Evolutionary conservation across 2,797 vertebrate species (phyloP).

Genomic region (Leucoraja ocellata): DNA sequence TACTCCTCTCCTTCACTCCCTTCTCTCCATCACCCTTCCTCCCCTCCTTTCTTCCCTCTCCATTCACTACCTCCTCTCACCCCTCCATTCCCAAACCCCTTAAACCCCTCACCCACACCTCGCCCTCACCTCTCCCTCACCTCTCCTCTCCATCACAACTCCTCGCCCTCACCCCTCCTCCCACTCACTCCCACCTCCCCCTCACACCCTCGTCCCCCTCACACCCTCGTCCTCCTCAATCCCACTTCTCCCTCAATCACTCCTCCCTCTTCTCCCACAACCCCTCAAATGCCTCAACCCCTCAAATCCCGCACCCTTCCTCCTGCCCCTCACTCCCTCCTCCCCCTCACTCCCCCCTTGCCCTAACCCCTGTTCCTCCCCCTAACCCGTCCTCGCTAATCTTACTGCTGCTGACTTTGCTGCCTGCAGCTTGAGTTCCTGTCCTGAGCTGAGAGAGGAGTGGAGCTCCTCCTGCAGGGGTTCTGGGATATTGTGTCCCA

Average conservation of each 20-base stretch:
- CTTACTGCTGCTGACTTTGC: neutral
- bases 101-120: neutral
- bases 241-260: too few relatives aligned
- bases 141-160: neutral
- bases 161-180: neutral
- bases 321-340: neutral
- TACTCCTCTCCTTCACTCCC: too few relatives aligned
- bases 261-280: neutral
- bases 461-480: slow-evolving; percentile 17
- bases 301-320: too few relatives aligned
- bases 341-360: neutral
- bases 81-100: neutral
- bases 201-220: accelerated
- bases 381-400: neutral
- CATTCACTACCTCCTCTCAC: neutral
- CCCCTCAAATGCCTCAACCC: too few relatives aligned
- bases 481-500: neutral
- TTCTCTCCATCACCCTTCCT: neutral
- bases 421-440: neutral
- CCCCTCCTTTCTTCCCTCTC: neutral
- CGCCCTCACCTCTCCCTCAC: neutral
- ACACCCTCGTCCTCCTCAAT: neutral
- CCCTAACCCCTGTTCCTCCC: neutral
- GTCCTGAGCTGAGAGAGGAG: neutral
- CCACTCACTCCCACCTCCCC: neutral